Percentiles rank a stretch among this genome's conserved stretches.
phyloP scores from a whole-genome alignment of 2,797 vertebrate species.

The Notamacropus eugenii region DNA sequence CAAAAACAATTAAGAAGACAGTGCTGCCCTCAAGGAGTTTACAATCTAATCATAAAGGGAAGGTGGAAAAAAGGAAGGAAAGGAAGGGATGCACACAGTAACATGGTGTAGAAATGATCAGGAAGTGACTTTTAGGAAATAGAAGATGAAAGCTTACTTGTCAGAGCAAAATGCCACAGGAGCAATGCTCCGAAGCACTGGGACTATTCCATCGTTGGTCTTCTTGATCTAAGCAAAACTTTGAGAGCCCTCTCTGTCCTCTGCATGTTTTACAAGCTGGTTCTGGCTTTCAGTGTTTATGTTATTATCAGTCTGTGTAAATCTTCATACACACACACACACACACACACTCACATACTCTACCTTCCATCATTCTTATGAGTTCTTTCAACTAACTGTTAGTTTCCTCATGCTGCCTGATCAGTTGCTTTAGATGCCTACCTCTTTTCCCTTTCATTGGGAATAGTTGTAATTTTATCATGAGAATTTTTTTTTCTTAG shows the following conservation, averaged over 20 bases:
- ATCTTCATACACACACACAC: neutral
- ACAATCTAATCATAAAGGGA: neutral
- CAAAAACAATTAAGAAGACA: neutral
- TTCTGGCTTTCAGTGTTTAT: neutral
- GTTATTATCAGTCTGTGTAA: neutral
- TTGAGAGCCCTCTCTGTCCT: neutral
- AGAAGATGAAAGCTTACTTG: neutral
- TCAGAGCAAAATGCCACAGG: neutral
- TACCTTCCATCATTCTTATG: neutral
- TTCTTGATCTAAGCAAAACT: neutral
- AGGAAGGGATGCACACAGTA: neutral
- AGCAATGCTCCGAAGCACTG: neutral
- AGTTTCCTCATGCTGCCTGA: slow-evolving; percentile 33
- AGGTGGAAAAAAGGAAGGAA: neutral
- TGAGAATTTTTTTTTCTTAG: neutral
- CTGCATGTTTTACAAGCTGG: neutral
- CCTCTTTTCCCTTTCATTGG: neutral
- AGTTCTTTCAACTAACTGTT: slow-evolving; percentile 5
- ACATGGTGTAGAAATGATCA: neutral
- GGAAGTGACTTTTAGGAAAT: neutral
- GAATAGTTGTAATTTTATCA: neutral
- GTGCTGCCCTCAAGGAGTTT: neutral
- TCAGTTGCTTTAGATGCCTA: slow-evolving; percentile 4
- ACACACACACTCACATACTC: too few species aligned
- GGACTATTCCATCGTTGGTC: neutral